Evolutionary conservation across 2,113 vertebrate genomes (phyloP).

Genomic region (Corythaixoides concolor): DNA sequence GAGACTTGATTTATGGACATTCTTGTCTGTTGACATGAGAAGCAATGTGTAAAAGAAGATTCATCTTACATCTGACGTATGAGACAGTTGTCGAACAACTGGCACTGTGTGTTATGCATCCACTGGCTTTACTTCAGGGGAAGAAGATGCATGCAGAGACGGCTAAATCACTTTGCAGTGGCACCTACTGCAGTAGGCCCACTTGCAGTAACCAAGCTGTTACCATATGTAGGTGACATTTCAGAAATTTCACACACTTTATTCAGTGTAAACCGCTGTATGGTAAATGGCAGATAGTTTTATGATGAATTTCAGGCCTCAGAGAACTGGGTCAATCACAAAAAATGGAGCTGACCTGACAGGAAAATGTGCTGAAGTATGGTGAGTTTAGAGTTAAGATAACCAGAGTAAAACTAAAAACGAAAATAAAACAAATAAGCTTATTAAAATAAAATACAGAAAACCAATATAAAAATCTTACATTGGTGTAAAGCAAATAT

Average conservation of each 20-base stretch:
- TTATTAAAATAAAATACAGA: not conserved
- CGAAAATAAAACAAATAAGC: not conserved
- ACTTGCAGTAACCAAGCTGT: not conserved
- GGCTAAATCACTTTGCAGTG: not conserved
- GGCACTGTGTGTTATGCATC: not conserved
- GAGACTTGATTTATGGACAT: not conserved
- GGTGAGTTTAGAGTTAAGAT: not conserved
- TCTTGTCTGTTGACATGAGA: not conserved
- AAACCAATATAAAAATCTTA: not conserved
- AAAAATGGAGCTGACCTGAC: not conserved
- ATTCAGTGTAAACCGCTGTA: not conserved
- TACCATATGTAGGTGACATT: not conserved
- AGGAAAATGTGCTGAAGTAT: not conserved
- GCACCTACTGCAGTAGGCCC: not conserved
- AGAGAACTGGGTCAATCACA: not conserved
- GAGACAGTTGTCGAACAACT: not conserved
- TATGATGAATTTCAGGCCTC: not conserved
- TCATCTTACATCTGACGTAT: not conserved
- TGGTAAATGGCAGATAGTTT: not conserved
- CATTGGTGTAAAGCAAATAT: not conserved
- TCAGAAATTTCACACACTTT: not conserved
- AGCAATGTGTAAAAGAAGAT: not conserved
- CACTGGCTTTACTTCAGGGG: not conserved
- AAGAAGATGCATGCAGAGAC: not conserved
- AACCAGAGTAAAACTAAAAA: not conserved